Conservation (phyloP, 2,797 vertebrate species). For the Momotus momota region DNA sequence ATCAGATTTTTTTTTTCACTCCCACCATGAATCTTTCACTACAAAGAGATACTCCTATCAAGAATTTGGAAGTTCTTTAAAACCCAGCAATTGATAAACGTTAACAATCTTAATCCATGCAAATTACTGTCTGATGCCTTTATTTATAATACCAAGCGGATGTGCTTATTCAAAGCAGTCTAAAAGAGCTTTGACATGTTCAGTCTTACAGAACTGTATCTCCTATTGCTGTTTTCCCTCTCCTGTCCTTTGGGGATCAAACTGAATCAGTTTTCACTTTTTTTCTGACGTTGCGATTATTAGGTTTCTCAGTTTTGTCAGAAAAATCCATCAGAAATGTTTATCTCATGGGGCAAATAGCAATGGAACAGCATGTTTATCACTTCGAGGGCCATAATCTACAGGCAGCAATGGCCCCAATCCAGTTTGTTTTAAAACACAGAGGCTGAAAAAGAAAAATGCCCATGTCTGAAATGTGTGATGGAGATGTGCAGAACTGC, state of each 20-base stretch:
- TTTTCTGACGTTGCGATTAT: constrained; percentile 79
- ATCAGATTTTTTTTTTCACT: constrained; percentile 87
- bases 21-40: constrained; percentile 94
- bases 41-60: constrained; percentile 92
- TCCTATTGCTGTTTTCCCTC: constrained; percentile 73
- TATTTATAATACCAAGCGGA: constrained; percentile 88
- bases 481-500: constrained; percentile 57
- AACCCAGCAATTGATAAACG: constrained; percentile 90
- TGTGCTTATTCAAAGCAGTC: constrained; percentile 80
- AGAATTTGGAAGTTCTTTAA: constrained; percentile 90
- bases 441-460: constrained; percentile 68
- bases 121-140: constrained; percentile 87
- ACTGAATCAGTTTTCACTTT: constrained; percentile 82
- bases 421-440: constrained; percentile 70
- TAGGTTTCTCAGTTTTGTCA: constrained; percentile 82
- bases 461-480: constrained; percentile 40
- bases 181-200: constrained; percentile 78
- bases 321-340: constrained; percentile 81
- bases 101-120: constrained; percentile 92
- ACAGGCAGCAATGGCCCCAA: constrained; percentile 72
- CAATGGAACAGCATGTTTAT: constrained; percentile 81
- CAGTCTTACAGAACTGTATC: constrained; percentile 70
- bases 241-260: constrained; percentile 77
- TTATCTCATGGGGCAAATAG: constrained; percentile 82
- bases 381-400: constrained; percentile 77